These are phyloP conservation scores for Limnephilus rhombicus DNA, from an alignment of 2,888 invertebrate genomes.

Conservation along the genomic window DNA sequence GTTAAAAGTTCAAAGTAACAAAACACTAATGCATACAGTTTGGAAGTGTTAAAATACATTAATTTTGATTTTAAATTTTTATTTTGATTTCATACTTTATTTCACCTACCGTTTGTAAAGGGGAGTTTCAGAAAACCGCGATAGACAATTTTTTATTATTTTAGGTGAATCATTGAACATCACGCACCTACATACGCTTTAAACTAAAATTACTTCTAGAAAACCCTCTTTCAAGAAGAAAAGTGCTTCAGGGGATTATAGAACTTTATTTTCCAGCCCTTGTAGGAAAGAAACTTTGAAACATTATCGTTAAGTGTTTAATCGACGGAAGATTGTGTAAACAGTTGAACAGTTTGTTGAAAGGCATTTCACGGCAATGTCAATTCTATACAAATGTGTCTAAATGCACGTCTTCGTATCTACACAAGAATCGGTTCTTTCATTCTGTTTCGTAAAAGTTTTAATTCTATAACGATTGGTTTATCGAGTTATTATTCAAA, in stretches of 20 bases:
- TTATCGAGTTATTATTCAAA: background rate
- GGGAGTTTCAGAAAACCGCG: too few species aligned
- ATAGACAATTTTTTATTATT: too few species aligned
- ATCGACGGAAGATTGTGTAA: background rate
- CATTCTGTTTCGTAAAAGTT: background rate
- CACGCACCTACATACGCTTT: too few species aligned
- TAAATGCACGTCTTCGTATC: background rate
- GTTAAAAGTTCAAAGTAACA: too few species aligned
- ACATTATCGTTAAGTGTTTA: conserved; percentile 11
- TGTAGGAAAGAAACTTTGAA: background rate
- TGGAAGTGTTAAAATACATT: too few species aligned
- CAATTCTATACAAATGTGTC: background rate
- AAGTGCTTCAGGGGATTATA: background rate
- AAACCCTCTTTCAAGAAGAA: background rate
- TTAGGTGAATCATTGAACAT: too few species aligned
- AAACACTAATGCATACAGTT: too few species aligned
- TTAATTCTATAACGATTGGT: background rate
- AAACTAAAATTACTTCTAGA: too few species aligned
- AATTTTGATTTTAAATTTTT: too few species aligned
- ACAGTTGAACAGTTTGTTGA: background rate
- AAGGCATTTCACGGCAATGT: background rate
- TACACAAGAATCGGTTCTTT: background rate
- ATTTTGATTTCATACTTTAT: too few species aligned
- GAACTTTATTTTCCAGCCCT: background rate
- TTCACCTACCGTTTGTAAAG: too few species aligned